Percentiles rank a stretch among this genome's conserved stretches.
phyloP scores from a whole-genome alignment of 1,140 invertebrate genomes.

The Drosophila pallidifrons region DNA sequence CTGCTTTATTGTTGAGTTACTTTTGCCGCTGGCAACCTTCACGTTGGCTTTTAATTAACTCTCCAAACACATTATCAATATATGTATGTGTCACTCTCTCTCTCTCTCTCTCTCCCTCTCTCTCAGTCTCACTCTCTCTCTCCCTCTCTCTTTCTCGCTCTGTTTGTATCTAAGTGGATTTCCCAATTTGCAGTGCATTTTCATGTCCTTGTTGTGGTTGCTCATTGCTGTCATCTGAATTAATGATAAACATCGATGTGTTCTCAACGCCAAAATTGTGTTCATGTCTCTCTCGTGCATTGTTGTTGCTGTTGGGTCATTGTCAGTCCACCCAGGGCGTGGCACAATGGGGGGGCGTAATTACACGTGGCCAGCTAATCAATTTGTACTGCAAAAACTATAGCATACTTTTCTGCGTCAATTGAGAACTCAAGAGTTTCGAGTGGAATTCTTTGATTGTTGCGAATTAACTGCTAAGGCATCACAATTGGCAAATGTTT shows the following conservation, averaged over 20 bases:
- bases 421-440: neutral
- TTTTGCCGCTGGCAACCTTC: conserved; percentile 18
- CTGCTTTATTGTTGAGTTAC: conserved; percentile 9
- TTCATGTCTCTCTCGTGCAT: conserved; percentile 3
- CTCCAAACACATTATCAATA: conserved; percentile 46
- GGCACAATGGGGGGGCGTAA: neutral
- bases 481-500: too few species aligned
- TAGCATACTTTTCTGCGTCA: neutral
- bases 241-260: conserved; percentile 33
- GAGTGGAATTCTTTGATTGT: too few species aligned
- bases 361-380: conserved; percentile 1
- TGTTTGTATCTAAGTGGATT: conserved; percentile 16
- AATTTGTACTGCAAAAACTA: neutral
- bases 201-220: conserved; percentile 33
- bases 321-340: neutral
- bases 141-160: neutral
- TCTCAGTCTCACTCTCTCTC: too few species aligned
- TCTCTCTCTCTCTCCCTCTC: neutral
- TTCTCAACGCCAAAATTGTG: conserved; percentile 27
- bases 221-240: neutral
- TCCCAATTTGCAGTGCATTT: conserved; percentile 42
- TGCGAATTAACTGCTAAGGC: too few species aligned
- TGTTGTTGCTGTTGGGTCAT: conserved; percentile 9
- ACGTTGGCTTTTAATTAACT: conserved; percentile 68
- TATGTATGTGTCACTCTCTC: conserved; percentile 1